Base-by-base conservation (phyloP, 2,797 vertebrate species). In the Paguma larvata region DNA sequence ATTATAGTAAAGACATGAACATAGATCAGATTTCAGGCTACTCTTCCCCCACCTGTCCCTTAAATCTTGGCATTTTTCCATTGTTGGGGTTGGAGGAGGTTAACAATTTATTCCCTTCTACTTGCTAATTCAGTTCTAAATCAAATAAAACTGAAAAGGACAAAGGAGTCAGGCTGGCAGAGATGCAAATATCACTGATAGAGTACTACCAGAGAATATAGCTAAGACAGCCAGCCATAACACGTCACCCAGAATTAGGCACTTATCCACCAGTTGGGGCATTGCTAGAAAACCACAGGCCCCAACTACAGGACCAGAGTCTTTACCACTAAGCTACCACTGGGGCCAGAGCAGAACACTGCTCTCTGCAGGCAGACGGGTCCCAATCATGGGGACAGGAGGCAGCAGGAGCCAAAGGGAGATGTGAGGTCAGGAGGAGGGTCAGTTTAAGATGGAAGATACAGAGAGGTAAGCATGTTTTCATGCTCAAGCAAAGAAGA, bases 61-160 rank as follows among this genome's bases (percentile, higher is more conserved):
- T 80, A 79, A 85, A 85, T 95, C 63, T 79, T 90, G 80, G 56
- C 84, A 70, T 75, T 83, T 89, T 91, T 95, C 86, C 80, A 86
- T 19, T 53, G 56, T 38, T 90, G 27, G 23, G 12, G 41, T 67
- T 91, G 72, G 38, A 92, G 67, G 46, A 95, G 5, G 72, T 68
- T 82, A 94, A 90, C 63, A 85, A 85, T 95, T 78, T 30, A 73
- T 5, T 25, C 25, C 16, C 62, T 95, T 82, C 53, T 13, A 59
- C 67, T 90, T 88, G 48, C 30, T 85, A 73, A 84, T 78, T 97
- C 93, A 70, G 27, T 59, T 88, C 73, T 70, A 85, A 94, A 84
- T 93, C 91, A 70, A 93, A 46, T 56, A 63, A 30, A 12, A 93
- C 80, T 23, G 44, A 83, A 48, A 73, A 87, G 91, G 85, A 62